phyloP scores from a whole-genome alignment of 1,140 invertebrate species.

The Drosophila kanapiae region DNA sequence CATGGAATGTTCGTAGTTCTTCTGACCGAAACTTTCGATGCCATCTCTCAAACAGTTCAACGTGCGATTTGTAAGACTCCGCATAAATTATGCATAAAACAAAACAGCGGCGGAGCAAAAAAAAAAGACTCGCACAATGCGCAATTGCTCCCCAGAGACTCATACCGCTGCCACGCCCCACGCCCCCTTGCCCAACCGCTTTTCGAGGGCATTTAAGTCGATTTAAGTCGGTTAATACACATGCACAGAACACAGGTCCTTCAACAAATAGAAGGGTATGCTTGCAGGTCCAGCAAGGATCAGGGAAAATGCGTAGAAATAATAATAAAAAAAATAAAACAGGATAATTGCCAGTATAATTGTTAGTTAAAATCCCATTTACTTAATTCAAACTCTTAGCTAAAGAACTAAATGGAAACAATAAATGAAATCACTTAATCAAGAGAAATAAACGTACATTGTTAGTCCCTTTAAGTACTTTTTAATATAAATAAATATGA shows the following conservation, averaged over 20 bases:
- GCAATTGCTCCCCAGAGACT: slow-evolving; percentile 32
- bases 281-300: background rate
- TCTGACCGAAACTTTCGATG: background rate
- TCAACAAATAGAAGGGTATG: slow-evolving; percentile 13
- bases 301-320: background rate
- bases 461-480: too few species aligned
- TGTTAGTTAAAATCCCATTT: too few species aligned
- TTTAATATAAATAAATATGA: too few species aligned
- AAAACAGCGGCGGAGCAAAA: slow-evolving; percentile 27
- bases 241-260: slow-evolving; percentile 9
- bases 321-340: background rate
- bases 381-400: too few species aligned
- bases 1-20: too few species aligned
- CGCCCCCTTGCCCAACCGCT: background rate
- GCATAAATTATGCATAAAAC: slow-evolving; percentile 75
- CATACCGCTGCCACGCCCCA: slow-evolving; percentile 13
- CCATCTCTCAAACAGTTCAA: slow-evolving; percentile 61
- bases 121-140: slow-evolving; percentile 31
- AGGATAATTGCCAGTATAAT: too few species aligned
- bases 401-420: too few species aligned
- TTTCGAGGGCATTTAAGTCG: slow-evolving; percentile 60
- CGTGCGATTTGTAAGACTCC: slow-evolving; percentile 66
- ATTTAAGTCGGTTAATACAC: slow-evolving; percentile 66
- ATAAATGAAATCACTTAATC: background rate
- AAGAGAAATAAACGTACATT: too few species aligned